phyloP scores from a whole-genome alignment of 2,888 invertebrate genomes.

The Meiosimyza platycephala region DNA sequence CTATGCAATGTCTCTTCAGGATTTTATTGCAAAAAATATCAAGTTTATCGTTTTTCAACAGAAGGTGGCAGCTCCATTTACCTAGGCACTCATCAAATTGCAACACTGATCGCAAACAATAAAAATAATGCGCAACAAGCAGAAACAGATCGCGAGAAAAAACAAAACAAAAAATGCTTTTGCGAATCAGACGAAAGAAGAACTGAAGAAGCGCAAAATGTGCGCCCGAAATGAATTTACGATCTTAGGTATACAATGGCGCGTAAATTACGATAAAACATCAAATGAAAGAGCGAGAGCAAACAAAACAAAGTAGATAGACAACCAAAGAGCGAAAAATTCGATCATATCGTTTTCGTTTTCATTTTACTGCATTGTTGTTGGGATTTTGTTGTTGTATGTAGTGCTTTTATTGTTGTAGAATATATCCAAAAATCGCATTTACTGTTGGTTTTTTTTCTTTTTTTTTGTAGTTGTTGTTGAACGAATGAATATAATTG shows the following conservation, averaged over 20 bases:
- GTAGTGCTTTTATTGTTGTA: slow-evolving; percentile 23
- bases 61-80: too few species aligned
- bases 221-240: background rate
- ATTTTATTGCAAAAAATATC: too few species aligned
- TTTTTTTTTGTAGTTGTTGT: slow-evolving; percentile 11
- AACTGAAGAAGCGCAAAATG: background rate
- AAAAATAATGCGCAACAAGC: background rate
- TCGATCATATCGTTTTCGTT: slow-evolving; percentile 25
- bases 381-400: slow-evolving; percentile 38
- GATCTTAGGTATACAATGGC: background rate
- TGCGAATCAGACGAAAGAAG: background rate
- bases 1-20: too few species aligned
- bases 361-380: slow-evolving; percentile 21
- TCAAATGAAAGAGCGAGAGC: background rate
- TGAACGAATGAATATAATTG: slow-evolving; percentile 5
- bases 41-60: too few species aligned
- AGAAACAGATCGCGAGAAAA: slow-evolving; percentile 8
- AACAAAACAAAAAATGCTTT: background rate
- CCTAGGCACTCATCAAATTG: too few species aligned
- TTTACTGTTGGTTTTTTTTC: slow-evolving; percentile 32
- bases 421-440: slow-evolving; percentile 35
- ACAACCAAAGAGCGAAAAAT: background rate
- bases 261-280: slow-evolving; percentile 6
- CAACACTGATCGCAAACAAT: too few species aligned
- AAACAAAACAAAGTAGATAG: background rate